Base-by-base conservation (phyloP, 1,140 invertebrate species). In the Bombus sibiricus region DNA sequence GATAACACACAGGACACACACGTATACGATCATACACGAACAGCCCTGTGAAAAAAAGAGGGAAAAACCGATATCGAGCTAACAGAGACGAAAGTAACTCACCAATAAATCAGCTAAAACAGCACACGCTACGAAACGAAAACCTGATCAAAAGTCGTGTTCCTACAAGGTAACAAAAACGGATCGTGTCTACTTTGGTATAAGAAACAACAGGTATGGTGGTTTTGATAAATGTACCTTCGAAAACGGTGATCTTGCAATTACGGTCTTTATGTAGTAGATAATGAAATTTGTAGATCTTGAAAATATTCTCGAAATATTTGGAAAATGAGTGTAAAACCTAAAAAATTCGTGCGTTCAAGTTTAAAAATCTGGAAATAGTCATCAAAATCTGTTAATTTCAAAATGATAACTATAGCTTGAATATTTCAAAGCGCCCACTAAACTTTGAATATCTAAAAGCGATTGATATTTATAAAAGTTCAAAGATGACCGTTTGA, bases 101-200 rank as follows among this genome's bases (percentile, higher is more conserved):
- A 68, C 68, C 88, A 79, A 91, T 90, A 90, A 90, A 90, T 90
- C 89, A 90, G 87, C 89, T 79, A 90, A 90, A 90, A 89, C 89
- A 90, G 88, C 71, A 72, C 86, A 85, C 64, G 82, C 68, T 85
- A 87, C 83, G 88, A 89, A 90, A 87, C 86, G 89, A 71, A 90
- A 86, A 66, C 74, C 83, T 75, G 86, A 90, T 86, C 90, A 88
- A 77, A 66, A 75, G 59, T 43, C 78, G 68, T 69, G 83, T 89
- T 86, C 47, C 59, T 75, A 34, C 69, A 47, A 47, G 47, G 41
- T 83, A 68, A 57, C 32, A 18, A 66, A 66, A 34, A 32, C 13
- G 15, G 32, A 6, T 66, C 15, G 64, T 32, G 34, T 72, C 74
- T 74, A 32, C 18, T 34, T 4, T 22, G 28, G 64, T 57, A 39